phyloP scores from a whole-genome alignment of 2,888 invertebrate species.

The Sinhomidia bicolor region DNA sequence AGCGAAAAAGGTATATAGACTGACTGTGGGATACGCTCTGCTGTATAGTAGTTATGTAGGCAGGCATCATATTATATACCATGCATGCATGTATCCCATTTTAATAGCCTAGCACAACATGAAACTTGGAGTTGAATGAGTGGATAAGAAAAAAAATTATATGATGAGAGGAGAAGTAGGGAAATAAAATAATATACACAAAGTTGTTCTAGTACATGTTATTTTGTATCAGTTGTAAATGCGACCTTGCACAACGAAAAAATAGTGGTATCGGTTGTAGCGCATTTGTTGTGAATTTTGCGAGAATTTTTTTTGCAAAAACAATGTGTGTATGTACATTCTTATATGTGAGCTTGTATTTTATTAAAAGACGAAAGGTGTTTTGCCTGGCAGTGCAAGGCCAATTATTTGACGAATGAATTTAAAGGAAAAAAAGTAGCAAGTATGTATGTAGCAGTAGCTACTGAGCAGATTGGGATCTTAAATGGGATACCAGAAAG shows the following conservation, averaged over 20 bases:
- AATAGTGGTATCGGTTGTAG: slow-evolving; percentile 62
- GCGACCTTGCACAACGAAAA: slow-evolving; percentile 71
- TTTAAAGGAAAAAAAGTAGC: neutral
- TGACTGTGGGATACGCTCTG: neutral
- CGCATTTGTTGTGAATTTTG: neutral
- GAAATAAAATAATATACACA: neutral
- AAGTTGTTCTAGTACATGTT: neutral
- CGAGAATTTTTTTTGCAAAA: neutral
- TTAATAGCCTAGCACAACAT: slow-evolving; percentile 47
- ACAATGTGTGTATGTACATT: neutral
- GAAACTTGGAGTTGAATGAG: slow-evolving; percentile 25
- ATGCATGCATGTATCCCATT: neutral
- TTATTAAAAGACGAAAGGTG: neutral
- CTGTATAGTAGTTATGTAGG: too few relatives aligned
- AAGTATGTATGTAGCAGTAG: neutral
- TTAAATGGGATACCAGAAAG: neutral
- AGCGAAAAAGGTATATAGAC: neutral
- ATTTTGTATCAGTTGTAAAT: slow-evolving; percentile 8
- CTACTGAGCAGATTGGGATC: neutral
- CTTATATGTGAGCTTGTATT: neutral
- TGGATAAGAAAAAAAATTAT: neutral
- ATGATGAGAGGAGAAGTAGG: neutral
- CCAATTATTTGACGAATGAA: neutral
- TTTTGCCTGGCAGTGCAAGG: slow-evolving; percentile 18
- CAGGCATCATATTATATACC: neutral